Evolutionary conservation across 2,888 invertebrate genomes (phyloP).

Genomic region (Pimpla rufipes): DNA sequence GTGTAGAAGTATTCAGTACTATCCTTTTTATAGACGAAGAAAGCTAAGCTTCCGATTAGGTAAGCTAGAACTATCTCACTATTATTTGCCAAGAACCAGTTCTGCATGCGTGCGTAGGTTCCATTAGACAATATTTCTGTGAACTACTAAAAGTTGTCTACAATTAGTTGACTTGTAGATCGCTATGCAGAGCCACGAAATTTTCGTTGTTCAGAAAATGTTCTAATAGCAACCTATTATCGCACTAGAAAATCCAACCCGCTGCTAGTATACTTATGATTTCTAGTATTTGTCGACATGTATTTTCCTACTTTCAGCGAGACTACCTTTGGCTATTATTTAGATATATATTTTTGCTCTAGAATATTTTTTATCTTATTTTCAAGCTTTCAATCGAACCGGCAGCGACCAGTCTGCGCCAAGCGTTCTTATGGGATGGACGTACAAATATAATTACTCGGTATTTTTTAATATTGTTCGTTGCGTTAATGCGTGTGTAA

Average conservation of each 20-base stretch:
- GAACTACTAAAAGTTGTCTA: background rate
- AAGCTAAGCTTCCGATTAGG: no score
- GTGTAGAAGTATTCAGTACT: no score
- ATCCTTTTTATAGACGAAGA: no score
- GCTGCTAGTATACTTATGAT: slow-evolving; percentile 1
- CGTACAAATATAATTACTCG: background rate
- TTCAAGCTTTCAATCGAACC: background rate
- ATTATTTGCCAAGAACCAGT: no score
- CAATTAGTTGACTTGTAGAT: background rate
- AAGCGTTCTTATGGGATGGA: background rate
- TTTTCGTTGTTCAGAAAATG: background rate
- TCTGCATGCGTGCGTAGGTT: no score
- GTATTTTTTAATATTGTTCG: background rate
- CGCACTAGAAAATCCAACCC: background rate
- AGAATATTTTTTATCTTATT: slow-evolving; percentile 11
- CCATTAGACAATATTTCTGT: no score
- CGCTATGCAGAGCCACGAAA: background rate
- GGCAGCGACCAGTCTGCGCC: slow-evolving; percentile 1
- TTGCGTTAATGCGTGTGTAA: no score
- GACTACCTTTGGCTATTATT: background rate
- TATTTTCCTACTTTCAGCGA: background rate
- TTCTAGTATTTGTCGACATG: slow-evolving; percentile 2
- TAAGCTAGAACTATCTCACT: no score
- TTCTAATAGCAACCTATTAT: slow-evolving; percentile 2
- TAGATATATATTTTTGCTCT: slow-evolving; percentile 3